These are phyloP conservation scores for Cirrhinus mrigala DNA, from an alignment of 2,797 vertebrate species.

Conservation along the genomic window DNA sequence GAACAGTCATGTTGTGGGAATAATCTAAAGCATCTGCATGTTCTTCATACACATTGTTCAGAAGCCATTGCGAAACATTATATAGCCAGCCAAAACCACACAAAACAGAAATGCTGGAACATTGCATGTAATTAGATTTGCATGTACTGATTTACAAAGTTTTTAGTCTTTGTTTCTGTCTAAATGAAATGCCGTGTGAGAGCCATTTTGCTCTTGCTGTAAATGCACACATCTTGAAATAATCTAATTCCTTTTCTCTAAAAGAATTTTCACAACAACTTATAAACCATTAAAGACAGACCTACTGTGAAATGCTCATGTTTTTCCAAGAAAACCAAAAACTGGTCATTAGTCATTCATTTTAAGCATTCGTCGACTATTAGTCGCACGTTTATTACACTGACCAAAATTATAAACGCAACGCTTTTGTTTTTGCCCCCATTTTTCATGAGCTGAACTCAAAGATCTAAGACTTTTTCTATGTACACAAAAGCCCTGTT, in stretches of 20 bases:
- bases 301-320: neutral
- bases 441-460: too few species aligned
- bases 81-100: neutral
- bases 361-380: too few species aligned
- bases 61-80: neutral
- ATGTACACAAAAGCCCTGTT: too few species aligned
- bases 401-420: too few species aligned
- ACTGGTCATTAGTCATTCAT: too few species aligned
- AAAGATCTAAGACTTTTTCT: too few species aligned
- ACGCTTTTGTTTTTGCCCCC: too few species aligned
- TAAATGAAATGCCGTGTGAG: neutral
- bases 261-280: neutral
- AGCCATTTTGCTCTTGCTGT: neutral
- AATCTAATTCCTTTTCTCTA: neutral
- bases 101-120: neutral
- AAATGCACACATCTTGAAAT: neutral
- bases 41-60: neutral
- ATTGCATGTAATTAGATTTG: neutral
- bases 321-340: neutral
- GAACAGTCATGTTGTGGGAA: neutral
- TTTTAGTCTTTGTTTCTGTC: neutral
- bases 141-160: too few species aligned
- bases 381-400: too few species aligned
- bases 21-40: neutral
- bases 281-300: neutral